Evolutionary conservation across 2,888 invertebrate genomes (phyloP).

Genomic region (Emmelina monodactyla): DNA sequence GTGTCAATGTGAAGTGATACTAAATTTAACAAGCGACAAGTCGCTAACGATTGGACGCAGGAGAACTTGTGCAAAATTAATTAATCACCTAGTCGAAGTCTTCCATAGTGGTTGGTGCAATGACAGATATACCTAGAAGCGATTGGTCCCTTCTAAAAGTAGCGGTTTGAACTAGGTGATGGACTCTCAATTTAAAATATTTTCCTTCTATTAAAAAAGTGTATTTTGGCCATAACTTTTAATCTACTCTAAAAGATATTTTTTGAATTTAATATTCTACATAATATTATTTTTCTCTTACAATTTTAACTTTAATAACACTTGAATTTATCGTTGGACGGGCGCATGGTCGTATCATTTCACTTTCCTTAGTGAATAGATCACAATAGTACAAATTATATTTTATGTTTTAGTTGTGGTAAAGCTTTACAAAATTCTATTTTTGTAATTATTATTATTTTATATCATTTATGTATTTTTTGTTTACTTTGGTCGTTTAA

Average conservation of each 20-base stretch:
- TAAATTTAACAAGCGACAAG: not conserved
- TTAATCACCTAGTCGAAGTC: conserved; percentile 27
- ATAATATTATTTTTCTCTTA: too few relatives aligned
- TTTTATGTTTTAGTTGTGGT: conserved; percentile 32
- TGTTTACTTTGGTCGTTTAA: too few relatives aligned
- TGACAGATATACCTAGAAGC: conserved; percentile 10
- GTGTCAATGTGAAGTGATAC: not conserved
- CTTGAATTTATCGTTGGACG: conserved; percentile 17
- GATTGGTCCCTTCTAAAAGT: conserved; percentile 5
- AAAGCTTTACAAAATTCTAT: conserved; percentile 35
- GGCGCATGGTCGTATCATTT: conserved; percentile 26
- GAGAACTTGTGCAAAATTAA: conserved; percentile 2
- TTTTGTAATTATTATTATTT: conserved; percentile 27
- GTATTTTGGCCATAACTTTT: conserved; percentile 1
- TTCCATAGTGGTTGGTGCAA: conserved; percentile 25
- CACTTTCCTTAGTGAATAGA: conserved; percentile 28
- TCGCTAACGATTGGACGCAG: not conserved
- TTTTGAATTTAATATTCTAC: not conserved
- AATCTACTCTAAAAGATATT: conserved; percentile 1
- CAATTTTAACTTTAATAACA: too few relatives aligned
- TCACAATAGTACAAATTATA: conserved; percentile 52
- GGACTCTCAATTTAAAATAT: not conserved
- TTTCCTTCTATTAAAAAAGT: not conserved
- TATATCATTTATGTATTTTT: too few relatives aligned
- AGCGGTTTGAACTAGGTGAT: too few relatives aligned